Evolutionary conservation across 2,113 vertebrate genomes (phyloP), one percentile per base, ranked within the genome.

Genomic region (Nothocercus julius): DNA sequence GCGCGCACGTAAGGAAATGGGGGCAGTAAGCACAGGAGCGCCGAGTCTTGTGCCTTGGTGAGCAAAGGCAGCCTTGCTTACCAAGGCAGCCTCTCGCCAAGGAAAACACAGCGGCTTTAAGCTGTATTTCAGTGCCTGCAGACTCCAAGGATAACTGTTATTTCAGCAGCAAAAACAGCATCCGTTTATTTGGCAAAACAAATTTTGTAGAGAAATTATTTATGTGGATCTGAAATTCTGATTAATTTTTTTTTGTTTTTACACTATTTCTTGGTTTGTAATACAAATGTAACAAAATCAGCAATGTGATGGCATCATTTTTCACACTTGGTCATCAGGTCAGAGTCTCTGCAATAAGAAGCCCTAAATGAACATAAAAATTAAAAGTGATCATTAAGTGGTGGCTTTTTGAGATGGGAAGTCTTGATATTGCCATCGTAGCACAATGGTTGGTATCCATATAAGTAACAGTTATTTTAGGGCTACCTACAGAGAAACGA

Each of bases 371-470:
- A 87, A 58, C 40, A 36, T 24, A 83, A 45, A 85, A 84, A 88
- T 58, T 58, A 82, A 92, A 63, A 75, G 25, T 30, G 25, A 68
- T 59, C 13, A 16, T 84, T 89, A 81, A 64, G 36, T 5, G 18
- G 4, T 34, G 85, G 77, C 54, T 93, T 91, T 90, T 74, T 89
- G 47, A 96, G 79, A 80, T 28, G 3, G 8, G 44, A 79, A 75
- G 24, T 77, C 87, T 66, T 90, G 74, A 68, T 77, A 91, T 84
- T 32, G 53, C 67, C 38, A 93, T 44, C 49, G 87, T 91, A 86
- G 32, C 59, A 75, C 63, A 93, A 92, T 72, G 96, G 76, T 74
- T 94, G 95, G 80, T 83, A 95, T 59, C 88, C 73, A 85, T 45
- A 38, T 21, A 89, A 90, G 82, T 68, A 91, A 32, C 36, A 79